These are phyloP conservation scores for Fregata magnificens DNA, from an alignment of 2,113 vertebrate species.

Conservation along the genomic window DNA sequence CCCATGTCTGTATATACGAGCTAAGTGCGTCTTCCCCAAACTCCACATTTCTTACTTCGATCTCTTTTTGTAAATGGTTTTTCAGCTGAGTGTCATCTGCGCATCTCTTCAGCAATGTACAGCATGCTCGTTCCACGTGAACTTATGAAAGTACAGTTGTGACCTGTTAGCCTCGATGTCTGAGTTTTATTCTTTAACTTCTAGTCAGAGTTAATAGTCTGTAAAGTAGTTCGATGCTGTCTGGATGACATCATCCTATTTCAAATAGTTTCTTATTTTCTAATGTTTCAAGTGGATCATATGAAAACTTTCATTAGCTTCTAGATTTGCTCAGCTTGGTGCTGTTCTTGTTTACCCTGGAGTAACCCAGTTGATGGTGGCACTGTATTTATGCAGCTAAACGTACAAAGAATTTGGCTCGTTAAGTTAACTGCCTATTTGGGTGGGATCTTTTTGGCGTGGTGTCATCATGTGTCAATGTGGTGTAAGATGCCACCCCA, in stretches of 20 bases:
- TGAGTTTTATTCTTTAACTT: background rate
- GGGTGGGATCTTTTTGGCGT: background rate
- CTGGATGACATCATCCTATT: background rate
- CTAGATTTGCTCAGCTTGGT: background rate
- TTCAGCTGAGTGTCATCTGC: background rate
- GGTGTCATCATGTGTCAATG: accelerated
- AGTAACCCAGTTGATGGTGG: background rate
- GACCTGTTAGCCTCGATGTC: background rate
- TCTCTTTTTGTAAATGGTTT: background rate
- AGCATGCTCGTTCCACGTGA: background rate
- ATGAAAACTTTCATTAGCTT: background rate
- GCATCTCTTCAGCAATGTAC: background rate
- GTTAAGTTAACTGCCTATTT: accelerated
- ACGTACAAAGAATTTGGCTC: background rate
- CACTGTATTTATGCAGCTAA: background rate
- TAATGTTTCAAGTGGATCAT: background rate
- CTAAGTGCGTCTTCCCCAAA: background rate
- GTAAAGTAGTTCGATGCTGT: background rate
- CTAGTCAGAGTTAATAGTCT: background rate
- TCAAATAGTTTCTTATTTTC: background rate
- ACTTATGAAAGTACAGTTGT: background rate
- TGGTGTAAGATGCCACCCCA: background rate
- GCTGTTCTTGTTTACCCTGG: background rate
- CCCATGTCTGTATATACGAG: accelerated
- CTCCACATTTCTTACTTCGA: background rate